phyloP scores from a whole-genome alignment of 92 coral and sea anemone genomes.

The Epizoanthus stellaris region DNA sequence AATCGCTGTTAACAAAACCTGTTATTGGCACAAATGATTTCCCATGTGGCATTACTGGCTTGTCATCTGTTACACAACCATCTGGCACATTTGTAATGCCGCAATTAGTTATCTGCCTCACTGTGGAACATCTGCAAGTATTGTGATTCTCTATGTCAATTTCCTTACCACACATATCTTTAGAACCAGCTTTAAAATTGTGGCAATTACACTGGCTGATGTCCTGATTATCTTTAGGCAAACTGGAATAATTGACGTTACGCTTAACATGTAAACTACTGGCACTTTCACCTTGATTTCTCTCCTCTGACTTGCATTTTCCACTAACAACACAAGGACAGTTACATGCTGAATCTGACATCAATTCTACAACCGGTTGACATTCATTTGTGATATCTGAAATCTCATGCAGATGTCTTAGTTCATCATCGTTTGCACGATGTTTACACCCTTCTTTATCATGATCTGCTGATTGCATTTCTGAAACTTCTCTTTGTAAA shows the following conservation, averaged over 20 bases:
- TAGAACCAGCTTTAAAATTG: background rate
- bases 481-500: background rate
- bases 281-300: background rate
- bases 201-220: background rate
- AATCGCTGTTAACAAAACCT: conserved; percentile 60
- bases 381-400: background rate
- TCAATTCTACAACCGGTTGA: background rate
- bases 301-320: background rate
- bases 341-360: background rate
- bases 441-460: background rate
- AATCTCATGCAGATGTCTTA: background rate
- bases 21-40: conserved; percentile 69
- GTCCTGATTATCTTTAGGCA: conserved; percentile 4
- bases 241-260: background rate
- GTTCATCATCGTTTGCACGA: background rate
- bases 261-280: background rate
- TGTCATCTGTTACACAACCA: background rate
- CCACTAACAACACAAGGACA: background rate
- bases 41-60: background rate
- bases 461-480: background rate
- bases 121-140: background rate
- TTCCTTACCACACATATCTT: background rate
- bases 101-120: background rate
- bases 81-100: background rate
- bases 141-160: background rate